Evolutionary conservation across 2,797 vertebrate genomes (phyloP), one percentile per base, ranked within the genome.

Genomic region (Balearica regulorum): DNA sequence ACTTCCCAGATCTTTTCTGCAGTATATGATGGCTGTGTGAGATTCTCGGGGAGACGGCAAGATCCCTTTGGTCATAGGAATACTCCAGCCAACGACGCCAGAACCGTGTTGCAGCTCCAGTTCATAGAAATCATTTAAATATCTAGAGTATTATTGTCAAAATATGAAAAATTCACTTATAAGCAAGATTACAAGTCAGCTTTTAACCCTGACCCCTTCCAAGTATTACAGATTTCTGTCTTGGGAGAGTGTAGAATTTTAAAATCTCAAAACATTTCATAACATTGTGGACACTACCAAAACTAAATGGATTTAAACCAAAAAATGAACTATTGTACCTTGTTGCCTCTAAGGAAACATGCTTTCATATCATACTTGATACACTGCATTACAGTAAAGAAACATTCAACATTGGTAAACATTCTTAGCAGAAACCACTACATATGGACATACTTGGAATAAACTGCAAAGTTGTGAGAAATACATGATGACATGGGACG

Each of bases 111-210:
- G 99, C 68, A 99, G 98, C 97, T 99, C 99, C 98, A 99, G 96
- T 96, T 99, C 99, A 95, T 99, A 99, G 83, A 99, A 98, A 97
- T 99, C 99, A 95, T 98, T 98, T 98, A 99, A 95, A 96, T 99
- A 99, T 95, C 99, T 99, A 90, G 48, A 53, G 53, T 70, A 92
- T 97, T 66, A 94, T 82, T 65, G 61, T 90, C 43, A 91, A 94
- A 94, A n/a, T 8, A 82, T n/a, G 66, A 83, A 93, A 68, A 91
- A 73, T 48, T 88, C 6, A 48, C 43, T 90, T 44, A 61, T 13
- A 88, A 88, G 73, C 51, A 79, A 22, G 29, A 83, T 33, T 64
- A 65, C 7, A 89, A 84, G 29, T 49, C 16, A 3, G 3, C 24
- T 62, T 87, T 80, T 84, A 78, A 89, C 28, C n/a, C 53, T 68